These are phyloP conservation scores for Brienomyrus longianalis DNA, from an alignment of 2,113 vertebrate species.

Conservation along the genomic window DNA sequence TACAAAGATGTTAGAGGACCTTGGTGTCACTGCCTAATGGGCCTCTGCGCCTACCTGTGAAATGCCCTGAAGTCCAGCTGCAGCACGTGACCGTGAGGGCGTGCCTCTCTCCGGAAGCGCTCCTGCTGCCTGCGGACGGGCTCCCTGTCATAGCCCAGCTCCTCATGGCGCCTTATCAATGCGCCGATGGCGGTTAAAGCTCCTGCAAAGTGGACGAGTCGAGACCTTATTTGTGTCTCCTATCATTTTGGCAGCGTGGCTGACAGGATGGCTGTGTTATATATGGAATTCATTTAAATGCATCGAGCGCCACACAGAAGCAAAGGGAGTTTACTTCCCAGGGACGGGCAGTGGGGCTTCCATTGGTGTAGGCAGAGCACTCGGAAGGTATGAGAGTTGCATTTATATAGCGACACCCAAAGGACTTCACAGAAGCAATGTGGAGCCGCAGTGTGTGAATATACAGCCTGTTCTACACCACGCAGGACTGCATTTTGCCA, in stretches of 20 bases:
- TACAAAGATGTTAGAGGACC: not conserved
- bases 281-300: not conserved
- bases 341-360: not conserved
- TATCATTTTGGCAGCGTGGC: not conserved
- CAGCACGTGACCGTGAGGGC: constrained; percentile 30
- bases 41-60: constrained; percentile 43
- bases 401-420: not conserved
- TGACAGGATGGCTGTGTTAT: not conserved
- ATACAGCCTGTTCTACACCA: not conserved
- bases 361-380: not conserved
- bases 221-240: not conserved
- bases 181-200: constrained; percentile 37
- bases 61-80: constrained; percentile 56
- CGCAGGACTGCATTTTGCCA: not conserved
- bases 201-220: constrained; percentile 32
- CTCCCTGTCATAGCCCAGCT: constrained; percentile 44
- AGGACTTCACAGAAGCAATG: not conserved
- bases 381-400: not conserved
- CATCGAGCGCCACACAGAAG: not conserved
- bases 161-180: constrained; percentile 54
- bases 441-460: not conserved
- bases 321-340: not conserved
- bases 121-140: constrained; percentile 47
- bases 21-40: not conserved
- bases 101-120: constrained; percentile 36